Evolutionary conservation across 2,888 invertebrate species (phyloP), one percentile per base, ranked within the genome.

Genomic region (Eupithecia subfuscata): DNA sequence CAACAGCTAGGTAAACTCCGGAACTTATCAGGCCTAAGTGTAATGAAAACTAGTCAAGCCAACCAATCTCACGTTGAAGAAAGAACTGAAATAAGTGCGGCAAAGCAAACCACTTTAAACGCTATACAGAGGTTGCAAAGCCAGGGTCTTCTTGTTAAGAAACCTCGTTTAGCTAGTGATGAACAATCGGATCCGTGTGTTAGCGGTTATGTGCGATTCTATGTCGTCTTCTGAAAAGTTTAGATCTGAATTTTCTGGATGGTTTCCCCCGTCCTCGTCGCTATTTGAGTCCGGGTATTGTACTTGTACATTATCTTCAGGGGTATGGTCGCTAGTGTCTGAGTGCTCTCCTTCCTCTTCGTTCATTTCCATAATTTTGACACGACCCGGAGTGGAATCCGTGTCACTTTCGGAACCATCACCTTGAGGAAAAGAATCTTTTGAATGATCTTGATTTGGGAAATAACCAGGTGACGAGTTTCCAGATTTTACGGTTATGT

Each of bases 111-210:
- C 80, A 89, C 94, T 43, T 84, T 94, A 83, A 91, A 91, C 74
- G 93, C 94, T n/a, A 90, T 95, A 82, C 90, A 94, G 83, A 94
- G 88, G 79, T 86, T 95, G 78, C 93, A 92, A 82, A 92, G 88
- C 82, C 93, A 93, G 79, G 95, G 95, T 71, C 86, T 95, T 14
- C 85, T 94, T 81, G 88, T 95, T 12, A 94, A 95, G 81, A 94
- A 93, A 76, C 95, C 95, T 37, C 89, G 91, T 9, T 69, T 90
- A 75, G 93, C 82, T n/a, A 85, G 84, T 75, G 88, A 90, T 67
- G 85, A 87, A 45, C 87, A 84, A 82, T 89, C 89, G 64, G 81
- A 86, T 69, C 87, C 85, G 18, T n/a, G n/a, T n/a, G 76, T 76
- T 88, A 64, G 81, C 74, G 81, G 85, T 82, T 18, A 88, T 84